phyloP scores from a whole-genome alignment of 1,140 invertebrate species.

The Rhizoglyphus robini region DNA sequence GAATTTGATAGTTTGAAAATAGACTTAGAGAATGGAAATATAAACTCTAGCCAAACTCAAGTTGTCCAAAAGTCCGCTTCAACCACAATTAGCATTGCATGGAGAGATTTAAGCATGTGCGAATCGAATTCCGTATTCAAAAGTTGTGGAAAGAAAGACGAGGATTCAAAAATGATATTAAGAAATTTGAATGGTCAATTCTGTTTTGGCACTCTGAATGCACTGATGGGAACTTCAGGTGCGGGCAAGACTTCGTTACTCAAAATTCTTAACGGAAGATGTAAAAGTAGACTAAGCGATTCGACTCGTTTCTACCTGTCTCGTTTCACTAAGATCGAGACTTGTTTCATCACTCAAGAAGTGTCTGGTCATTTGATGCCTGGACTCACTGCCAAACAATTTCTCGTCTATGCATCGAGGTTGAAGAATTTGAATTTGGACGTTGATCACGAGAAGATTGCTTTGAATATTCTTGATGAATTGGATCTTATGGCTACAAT shows the following conservation, averaged over 20 bases:
- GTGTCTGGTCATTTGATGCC: slow-evolving; percentile 62
- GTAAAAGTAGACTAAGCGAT: neutral
- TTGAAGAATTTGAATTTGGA: slow-evolving; percentile 44
- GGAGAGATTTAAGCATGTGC: neutral
- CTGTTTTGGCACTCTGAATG: slow-evolving; percentile 1
- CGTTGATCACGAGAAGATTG: slow-evolving; percentile 8
- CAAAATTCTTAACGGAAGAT: slow-evolving; percentile 11
- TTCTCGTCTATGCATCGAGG: slow-evolving; percentile 82
- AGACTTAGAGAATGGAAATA: neutral
- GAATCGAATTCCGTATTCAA: neutral
- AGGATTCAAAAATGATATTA: neutral
- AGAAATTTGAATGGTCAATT: neutral
- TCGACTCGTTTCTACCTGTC: neutral
- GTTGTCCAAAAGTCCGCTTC: neutral
- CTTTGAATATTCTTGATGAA: neutral
- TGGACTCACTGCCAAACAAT: slow-evolving; percentile 70
- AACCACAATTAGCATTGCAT: neutral
- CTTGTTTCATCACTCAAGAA: slow-evolving; percentile 8
- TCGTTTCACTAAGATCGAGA: neutral
- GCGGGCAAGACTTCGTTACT: slow-evolving; percentile 28
- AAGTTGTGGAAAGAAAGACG: neutral
- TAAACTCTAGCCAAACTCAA: neutral
- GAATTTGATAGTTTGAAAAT: too few species aligned
- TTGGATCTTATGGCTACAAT: neutral
- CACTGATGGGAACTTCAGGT: slow-evolving; percentile 26